These are phyloP conservation scores for Zapornia atra DNA, from an alignment of 2,113 vertebrate genomes.

Conservation along the genomic window DNA sequence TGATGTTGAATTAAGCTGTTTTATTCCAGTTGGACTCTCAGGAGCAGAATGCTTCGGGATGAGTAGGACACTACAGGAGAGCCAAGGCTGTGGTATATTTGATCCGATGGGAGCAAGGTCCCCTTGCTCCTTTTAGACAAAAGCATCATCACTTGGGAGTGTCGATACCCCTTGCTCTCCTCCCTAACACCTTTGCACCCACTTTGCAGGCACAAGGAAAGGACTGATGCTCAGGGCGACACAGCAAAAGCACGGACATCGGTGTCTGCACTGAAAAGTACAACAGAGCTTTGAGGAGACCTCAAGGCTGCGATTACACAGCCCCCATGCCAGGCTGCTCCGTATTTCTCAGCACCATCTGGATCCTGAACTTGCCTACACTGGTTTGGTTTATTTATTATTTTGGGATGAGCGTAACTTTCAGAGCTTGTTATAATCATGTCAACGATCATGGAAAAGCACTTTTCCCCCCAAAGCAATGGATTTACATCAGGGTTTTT, in stretches of 20 bases:
- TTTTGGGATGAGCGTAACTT: not conserved
- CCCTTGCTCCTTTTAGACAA: not conserved
- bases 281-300: not conserved
- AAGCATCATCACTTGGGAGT: not conserved
- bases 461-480: not conserved
- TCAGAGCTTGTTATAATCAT: not conserved
- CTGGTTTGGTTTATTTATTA: conserved; percentile 41
- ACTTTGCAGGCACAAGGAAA: not conserved
- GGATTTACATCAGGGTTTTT: conserved; percentile 24
- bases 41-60: not conserved
- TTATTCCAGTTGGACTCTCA: not conserved
- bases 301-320: not conserved
- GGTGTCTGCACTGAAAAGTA: not conserved
- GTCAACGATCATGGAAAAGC: not conserved
- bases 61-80: not conserved
- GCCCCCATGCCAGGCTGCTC: not conserved
- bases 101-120: not conserved
- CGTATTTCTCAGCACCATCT: not conserved
- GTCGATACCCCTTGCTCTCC: not conserved
- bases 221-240: accelerated
- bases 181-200: not conserved
- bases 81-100: accelerated
- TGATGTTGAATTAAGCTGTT: accelerated
- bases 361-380: conserved; percentile 8
- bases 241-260: not conserved